Percentiles rank a stretch among this genome's conserved stretches.
These are phyloP conservation scores for Numenius phaeopus DNA, from an alignment of 2,797 vertebrate species.

Conservation along the genomic window DNA sequence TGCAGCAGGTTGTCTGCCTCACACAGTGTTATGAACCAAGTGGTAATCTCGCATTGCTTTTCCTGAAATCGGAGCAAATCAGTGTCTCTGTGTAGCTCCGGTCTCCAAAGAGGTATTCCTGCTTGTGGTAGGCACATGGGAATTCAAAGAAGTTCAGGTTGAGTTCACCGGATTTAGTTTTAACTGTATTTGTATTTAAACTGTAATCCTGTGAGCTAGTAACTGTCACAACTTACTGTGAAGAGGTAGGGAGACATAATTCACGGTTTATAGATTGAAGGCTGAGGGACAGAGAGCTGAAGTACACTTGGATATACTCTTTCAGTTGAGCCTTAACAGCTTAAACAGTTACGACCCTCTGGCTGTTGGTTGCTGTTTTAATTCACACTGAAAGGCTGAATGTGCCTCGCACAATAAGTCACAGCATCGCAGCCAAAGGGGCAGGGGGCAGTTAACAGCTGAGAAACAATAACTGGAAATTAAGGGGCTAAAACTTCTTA, in stretches of 20 bases:
- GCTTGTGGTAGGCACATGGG: not conserved
- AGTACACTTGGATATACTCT: not conserved
- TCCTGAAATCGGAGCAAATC: not conserved
- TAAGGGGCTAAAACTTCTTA: not conserved
- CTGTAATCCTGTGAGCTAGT: conserved; percentile 10
- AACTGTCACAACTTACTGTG: conserved; percentile 21
- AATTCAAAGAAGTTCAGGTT: conserved; percentile 1
- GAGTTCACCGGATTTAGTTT: not conserved
- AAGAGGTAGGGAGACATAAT: not conserved
- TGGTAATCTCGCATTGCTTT: not conserved
- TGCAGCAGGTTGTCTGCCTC: not conserved
- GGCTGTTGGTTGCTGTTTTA: conserved; percentile 2
- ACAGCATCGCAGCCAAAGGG: not conserved
- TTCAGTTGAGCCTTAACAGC: conserved; percentile 9
- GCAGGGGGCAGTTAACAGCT: conserved; percentile 5
- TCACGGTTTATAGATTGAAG: not conserved
- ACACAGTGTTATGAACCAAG: not conserved
- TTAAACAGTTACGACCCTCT: conserved; percentile 1
- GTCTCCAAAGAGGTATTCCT: not conserved
- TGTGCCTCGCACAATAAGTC: not conserved
- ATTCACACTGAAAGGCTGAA: not conserved
- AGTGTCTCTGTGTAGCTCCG: not conserved
- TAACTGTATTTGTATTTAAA: conserved; percentile 22
- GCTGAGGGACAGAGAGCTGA: not conserved
- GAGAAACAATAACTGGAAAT: conserved; percentile 26